Conservation (phyloP, 2,888 invertebrate species). For the Thera britannica region DNA sequence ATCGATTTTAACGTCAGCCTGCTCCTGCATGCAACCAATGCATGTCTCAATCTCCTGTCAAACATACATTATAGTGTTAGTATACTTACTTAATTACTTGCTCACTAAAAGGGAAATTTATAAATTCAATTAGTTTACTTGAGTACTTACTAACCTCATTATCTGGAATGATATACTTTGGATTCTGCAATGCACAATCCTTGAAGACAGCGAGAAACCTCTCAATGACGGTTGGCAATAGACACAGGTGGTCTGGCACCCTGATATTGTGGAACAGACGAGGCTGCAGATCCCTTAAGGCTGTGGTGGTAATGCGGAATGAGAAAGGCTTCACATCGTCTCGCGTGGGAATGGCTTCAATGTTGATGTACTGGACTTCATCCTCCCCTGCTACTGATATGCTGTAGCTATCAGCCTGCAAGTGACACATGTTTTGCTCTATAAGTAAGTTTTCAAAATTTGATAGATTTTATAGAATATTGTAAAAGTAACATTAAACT, state of each 20-base stretch:
- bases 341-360: conserved; percentile 89
- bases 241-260: conserved; percentile 68
- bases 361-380: conserved; percentile 91
- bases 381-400: conserved; percentile 89
- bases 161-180: conserved; percentile 77
- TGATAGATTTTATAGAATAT: too few species aligned
- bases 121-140: too few species aligned
- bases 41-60: conserved; percentile 91
- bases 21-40: conserved; percentile 94
- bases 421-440: neutral
- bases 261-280: conserved; percentile 59
- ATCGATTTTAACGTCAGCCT: conserved; percentile 91
- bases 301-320: conserved; percentile 90
- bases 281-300: conserved; percentile 89
- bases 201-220: conserved; percentile 94
- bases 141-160: conserved; percentile 71
- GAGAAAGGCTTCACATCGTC: conserved; percentile 85
- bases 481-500: too few species aligned
- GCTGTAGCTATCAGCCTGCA: conserved; percentile 88
- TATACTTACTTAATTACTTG: neutral
- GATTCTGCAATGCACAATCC: conserved; percentile 89
- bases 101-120: too few species aligned
- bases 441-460: too few species aligned
- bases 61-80: neutral
- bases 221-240: conserved; percentile 91